Conservation (phyloP, 35 echinoderm and acorn worm genomes). For the Patiria miniata region DNA sequence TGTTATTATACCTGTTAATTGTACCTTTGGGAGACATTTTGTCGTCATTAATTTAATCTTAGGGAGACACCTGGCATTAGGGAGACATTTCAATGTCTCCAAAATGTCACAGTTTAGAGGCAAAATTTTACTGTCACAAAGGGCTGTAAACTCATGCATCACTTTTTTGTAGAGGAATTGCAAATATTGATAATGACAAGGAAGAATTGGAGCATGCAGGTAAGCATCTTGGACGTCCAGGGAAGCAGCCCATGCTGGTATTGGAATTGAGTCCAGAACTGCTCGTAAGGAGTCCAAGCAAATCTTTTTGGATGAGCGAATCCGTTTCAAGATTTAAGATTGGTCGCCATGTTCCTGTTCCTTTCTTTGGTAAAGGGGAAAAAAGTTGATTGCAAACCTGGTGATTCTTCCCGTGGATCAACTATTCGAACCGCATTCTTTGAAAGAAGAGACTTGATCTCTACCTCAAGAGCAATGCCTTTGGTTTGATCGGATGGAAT, state of each 20-base stretch:
- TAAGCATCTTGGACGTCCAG: no score
- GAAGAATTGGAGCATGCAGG: conserved; percentile 8
- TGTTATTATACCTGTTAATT: no score
- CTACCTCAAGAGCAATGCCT: neutral
- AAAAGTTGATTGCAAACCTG: neutral
- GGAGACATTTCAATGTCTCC: no score
- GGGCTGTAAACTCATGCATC: no score
- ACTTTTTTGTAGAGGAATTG: no score
- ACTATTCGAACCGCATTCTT: no score
- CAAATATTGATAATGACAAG: no score
- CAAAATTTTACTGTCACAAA: no score
- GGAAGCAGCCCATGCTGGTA: conserved; percentile 26
- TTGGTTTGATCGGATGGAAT: neutral
- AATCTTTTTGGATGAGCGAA: conserved; percentile 24
- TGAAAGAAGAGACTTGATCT: neutral
- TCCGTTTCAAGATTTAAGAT: conserved; percentile 50
- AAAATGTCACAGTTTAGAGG: no score
- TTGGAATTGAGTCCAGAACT: neutral
- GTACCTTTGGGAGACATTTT: no score
- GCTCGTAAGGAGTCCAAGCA: conserved; percentile 40
- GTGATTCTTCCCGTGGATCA: neutral
- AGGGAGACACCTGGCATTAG: no score
- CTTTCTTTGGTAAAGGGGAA: conserved; percentile 13
- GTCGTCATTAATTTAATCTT: no score
- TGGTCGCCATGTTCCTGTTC: neutral